phyloP scores from a whole-genome alignment of 2,113 vertebrate genomes.

The Smithornis capensis region DNA sequence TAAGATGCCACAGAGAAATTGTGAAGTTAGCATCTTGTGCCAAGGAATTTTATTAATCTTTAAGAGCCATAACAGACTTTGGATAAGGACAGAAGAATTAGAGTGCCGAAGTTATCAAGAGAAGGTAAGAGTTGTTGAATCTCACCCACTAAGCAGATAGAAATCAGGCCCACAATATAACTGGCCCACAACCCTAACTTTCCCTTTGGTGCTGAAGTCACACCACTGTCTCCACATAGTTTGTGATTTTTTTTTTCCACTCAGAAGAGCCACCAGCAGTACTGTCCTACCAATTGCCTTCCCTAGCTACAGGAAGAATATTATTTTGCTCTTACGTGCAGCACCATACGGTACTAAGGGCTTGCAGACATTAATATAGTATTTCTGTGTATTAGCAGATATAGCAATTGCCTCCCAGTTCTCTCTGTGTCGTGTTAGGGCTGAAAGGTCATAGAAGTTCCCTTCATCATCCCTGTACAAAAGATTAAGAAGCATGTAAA shows the following conservation, averaged over 20 bases:
- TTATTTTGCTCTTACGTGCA: conserved; percentile 62
- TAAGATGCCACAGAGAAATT: background rate
- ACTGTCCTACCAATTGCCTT: background rate
- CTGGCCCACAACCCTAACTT: too few species aligned
- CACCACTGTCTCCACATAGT: background rate
- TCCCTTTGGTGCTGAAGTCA: background rate
- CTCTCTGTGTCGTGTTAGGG: conserved; percentile 79
- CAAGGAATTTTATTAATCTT: background rate
- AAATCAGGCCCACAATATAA: background rate
- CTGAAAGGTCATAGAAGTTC: conserved; percentile 87
- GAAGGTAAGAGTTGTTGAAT: background rate
- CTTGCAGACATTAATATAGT: conserved; percentile 92
- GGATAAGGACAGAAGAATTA: background rate
- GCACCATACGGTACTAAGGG: conserved; percentile 83
- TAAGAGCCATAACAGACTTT: background rate
- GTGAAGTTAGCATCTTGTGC: background rate
- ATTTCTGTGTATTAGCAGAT: conserved; percentile 64
- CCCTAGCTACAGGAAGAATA: background rate
- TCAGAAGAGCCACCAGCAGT: background rate
- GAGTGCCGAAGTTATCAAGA: background rate
- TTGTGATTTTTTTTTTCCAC: background rate
- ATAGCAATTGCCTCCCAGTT: conserved; percentile 85
- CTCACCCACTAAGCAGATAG: background rate
- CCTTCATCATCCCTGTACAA: conserved; percentile 80
- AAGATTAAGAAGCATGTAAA: background rate